phyloP scores from a whole-genome alignment of 2,888 invertebrate genomes.

The Hololepta plana region DNA sequence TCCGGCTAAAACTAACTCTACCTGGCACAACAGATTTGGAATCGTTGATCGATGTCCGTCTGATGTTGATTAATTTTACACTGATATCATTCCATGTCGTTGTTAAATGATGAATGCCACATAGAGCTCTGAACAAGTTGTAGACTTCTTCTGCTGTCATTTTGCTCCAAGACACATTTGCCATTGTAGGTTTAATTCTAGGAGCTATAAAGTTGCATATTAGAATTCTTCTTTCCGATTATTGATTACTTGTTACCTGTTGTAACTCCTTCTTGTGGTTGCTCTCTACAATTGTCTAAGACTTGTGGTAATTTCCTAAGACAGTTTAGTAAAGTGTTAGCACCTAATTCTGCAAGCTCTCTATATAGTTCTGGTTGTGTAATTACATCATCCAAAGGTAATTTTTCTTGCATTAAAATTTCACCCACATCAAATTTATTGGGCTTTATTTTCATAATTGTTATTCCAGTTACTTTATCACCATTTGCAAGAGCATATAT shows the following conservation, averaged over 20 bases:
- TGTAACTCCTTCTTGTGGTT: slow-evolving; percentile 40
- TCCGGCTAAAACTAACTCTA: slow-evolving; percentile 37
- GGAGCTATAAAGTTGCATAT: slow-evolving; percentile 40
- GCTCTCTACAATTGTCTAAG: slow-evolving; percentile 38
- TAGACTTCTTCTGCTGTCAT: slow-evolving; percentile 46
- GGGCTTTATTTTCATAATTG: slow-evolving; percentile 74
- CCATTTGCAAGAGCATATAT: slow-evolving; percentile 70
- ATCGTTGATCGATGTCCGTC: slow-evolving; percentile 12
- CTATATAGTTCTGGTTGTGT: slow-evolving; percentile 45
- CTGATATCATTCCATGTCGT: slow-evolving; percentile 39
- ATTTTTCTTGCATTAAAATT: slow-evolving; percentile 38
- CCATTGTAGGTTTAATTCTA: slow-evolving; percentile 43
- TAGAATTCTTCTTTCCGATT: not conserved
- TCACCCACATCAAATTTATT: slow-evolving; percentile 67
- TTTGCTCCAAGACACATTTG: slow-evolving; percentile 38
- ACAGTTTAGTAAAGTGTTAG: slow-evolving; percentile 43
- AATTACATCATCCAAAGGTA: slow-evolving; percentile 36
- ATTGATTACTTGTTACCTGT: slow-evolving; percentile 38
- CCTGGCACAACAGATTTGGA: slow-evolving; percentile 30
- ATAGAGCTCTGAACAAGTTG: slow-evolving; percentile 52
- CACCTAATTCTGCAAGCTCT: slow-evolving; percentile 48
- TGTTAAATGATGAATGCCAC: slow-evolving; percentile 39
- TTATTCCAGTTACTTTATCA: slow-evolving; percentile 63
- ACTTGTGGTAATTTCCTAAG: slow-evolving; percentile 39
- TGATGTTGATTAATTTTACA: slow-evolving; percentile 40